Percentiles rank a stretch among this genome's conserved stretches.
Evolutionary conservation across 2,888 invertebrate species (phyloP).

Genomic region (Siphlonurus alternatus): DNA sequence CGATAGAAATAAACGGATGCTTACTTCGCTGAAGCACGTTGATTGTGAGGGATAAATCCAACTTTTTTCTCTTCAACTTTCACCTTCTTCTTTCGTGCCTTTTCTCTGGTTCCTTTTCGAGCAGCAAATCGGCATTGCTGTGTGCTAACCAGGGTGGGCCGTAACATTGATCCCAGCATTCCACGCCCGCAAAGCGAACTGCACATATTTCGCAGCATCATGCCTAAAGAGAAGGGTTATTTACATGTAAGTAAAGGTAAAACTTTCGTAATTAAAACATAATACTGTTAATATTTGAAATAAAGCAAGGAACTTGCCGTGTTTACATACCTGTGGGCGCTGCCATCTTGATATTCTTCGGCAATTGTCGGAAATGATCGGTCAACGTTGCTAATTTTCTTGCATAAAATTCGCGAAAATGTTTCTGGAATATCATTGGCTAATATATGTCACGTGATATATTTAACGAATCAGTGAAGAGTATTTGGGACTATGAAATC

Average conservation of each 20-base stretch:
- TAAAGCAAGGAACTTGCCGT: too few species aligned
- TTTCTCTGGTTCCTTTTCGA: slow-evolving; percentile 66
- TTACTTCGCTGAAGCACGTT: slow-evolving; percentile 38
- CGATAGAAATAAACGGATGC: too few species aligned
- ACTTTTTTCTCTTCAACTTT: slow-evolving; percentile 59
- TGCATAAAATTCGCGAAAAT: neutral
- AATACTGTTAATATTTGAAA: too few species aligned
- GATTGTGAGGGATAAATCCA: slow-evolving; percentile 55
- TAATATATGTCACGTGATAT: neutral
- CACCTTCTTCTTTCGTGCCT: slow-evolving; percentile 53
- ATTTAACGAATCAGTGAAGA: neutral
- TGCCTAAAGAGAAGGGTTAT: neutral
- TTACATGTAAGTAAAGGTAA: too few species aligned
- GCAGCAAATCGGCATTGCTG: slow-evolving; percentile 44
- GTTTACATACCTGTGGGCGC: slow-evolving; percentile 1
- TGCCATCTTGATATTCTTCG: neutral
- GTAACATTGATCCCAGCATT: neutral
- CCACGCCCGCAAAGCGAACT: neutral
- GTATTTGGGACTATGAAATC: neutral
- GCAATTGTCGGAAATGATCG: neutral
- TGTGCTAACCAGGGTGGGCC: neutral
- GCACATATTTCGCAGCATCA: neutral
- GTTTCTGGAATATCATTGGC: neutral
- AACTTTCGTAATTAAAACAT: too few species aligned
- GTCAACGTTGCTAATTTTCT: neutral